Conservation (phyloP, 2,888 invertebrate genomes). For the Oligia fasciuncula region DNA sequence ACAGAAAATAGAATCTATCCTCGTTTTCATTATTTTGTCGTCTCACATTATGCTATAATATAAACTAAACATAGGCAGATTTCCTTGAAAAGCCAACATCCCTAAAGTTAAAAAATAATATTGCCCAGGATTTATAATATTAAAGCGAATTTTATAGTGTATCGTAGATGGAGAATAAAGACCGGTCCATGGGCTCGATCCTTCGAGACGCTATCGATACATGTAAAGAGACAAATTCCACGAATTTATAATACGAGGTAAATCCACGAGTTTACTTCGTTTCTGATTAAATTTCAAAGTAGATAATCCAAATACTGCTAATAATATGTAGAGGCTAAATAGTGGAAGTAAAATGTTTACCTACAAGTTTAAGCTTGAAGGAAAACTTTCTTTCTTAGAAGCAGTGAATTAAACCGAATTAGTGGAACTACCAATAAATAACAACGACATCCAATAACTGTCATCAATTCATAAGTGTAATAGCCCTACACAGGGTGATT, state of each 20-base stretch:
- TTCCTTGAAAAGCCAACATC: conserved; percentile 19
- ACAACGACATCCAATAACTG: conserved; percentile 3
- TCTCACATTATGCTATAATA: conserved; percentile 13
- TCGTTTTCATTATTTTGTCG: conserved; percentile 12
- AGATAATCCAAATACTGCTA: conserved; percentile 6
- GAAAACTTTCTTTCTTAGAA: conserved; percentile 3
- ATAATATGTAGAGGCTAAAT: not conserved
- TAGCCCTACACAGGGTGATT: conserved; percentile 5
- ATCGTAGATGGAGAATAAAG: conserved; percentile 31
- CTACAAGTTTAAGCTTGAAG: not conserved
- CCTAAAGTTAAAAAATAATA: conserved; percentile 41
- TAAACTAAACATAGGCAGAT: conserved; percentile 37
- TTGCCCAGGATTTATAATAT: conserved; percentile 39
- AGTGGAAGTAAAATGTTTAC: not conserved
- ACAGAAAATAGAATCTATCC: conserved; percentile 18
- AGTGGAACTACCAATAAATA: conserved; percentile 34
- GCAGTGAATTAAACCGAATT: not conserved
- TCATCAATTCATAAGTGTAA: conserved; percentile 2
- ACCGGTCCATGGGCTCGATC: conserved; percentile 25
- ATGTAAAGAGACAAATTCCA: conserved; percentile 71
- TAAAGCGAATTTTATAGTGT: conserved; percentile 48
- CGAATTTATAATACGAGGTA: conserved; percentile 15
- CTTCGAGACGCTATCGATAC: conserved; percentile 68
- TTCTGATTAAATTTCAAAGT: conserved; percentile 1
- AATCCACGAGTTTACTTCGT: not conserved